Percentiles rank a stretch among this genome's conserved stretches.
These are phyloP conservation scores for Toxotes lorentzi DNA, from an alignment of 2,797 vertebrate genomes.

Conservation along the genomic window DNA sequence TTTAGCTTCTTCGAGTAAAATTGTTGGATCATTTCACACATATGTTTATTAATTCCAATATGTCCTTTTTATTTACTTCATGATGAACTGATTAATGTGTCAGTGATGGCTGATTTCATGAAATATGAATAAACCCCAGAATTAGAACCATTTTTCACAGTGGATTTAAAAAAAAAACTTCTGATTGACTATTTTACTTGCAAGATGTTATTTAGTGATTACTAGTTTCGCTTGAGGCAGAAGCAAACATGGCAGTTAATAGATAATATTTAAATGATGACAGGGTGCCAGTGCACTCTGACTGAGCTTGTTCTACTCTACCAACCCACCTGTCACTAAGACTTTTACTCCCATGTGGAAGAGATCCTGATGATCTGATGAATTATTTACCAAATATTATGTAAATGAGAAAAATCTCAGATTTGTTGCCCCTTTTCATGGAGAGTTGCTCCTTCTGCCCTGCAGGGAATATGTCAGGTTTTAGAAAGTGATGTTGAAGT, in stretches of 20 bases:
- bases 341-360: conserved; percentile 40
- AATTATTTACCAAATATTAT: conserved; percentile 72
- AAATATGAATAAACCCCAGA: neutral
- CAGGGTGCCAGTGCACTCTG: conserved; percentile 21
- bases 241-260: conserved; percentile 16
- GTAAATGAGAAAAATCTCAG: conserved; percentile 46
- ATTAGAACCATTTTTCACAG: neutral
- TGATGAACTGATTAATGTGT: too few relatives aligned
- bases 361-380: conserved; percentile 50
- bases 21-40: too few relatives aligned
- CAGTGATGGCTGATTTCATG: neutral
- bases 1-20: too few relatives aligned
- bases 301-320: conserved; percentile 18
- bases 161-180: neutral
- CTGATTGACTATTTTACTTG: neutral
- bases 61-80: neutral
- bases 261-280: conserved; percentile 24
- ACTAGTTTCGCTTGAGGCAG: conserved; percentile 12
- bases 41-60: neutral
- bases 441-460: conserved; percentile 17
- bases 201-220: conserved; percentile 22
- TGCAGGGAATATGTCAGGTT: conserved; percentile 26
- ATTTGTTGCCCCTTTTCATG: conserved; percentile 18
- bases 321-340: conserved; percentile 47
- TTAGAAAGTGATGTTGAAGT: conserved; percentile 9